Base-by-base conservation (phyloP, 2,113 vertebrate species). In the Symphodus melops region DNA sequence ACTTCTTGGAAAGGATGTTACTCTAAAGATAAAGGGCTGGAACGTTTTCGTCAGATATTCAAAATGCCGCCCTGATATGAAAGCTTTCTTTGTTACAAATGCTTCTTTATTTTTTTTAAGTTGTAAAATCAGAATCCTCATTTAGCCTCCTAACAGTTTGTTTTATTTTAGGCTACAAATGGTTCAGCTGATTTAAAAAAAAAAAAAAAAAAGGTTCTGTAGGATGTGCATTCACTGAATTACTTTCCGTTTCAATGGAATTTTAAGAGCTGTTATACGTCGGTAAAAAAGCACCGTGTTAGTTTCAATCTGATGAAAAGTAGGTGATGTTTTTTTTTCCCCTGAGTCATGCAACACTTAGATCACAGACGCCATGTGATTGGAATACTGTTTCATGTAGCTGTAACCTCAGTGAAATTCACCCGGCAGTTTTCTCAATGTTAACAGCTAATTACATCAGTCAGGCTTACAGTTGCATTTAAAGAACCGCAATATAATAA, bases 281-380 rank as follows among this genome's bases (percentile, higher is more conserved):
- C 14, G 17, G 44, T 46, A 2, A 5, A 46, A 46, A 46, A 48
- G 11, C 9, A 48, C 16, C 46, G 14, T 48, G 4, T 48, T 48
- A 48, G 16, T 48, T 48, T 48, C 46, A 48, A 2, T 48, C 46
- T 48, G 46, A 48, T 7, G 46, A 16, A 48, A 19, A 48, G 46
- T 7, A 11, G 9, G 11, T 48, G 3, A 17, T 8, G 16, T 17
- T 7, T 19, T 48, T 44, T 44, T 44, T 14, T 41, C 11, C 36
- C 60, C 62, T 25, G 4, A 73, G 20, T 87, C 72, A 84, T 68
- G 76, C 73, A 84, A 84, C 46, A 59, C 11, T 16, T 17, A 37
- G 14, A 41, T 39, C 13, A 70, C 16, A 58, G 28, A 56, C 25
- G 0, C 3, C 25, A 9, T 67, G 37, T 57, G 42, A 14, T 0